phyloP scores from a whole-genome alignment of 2,113 vertebrate species.

The Sebastes schlegelii region DNA sequence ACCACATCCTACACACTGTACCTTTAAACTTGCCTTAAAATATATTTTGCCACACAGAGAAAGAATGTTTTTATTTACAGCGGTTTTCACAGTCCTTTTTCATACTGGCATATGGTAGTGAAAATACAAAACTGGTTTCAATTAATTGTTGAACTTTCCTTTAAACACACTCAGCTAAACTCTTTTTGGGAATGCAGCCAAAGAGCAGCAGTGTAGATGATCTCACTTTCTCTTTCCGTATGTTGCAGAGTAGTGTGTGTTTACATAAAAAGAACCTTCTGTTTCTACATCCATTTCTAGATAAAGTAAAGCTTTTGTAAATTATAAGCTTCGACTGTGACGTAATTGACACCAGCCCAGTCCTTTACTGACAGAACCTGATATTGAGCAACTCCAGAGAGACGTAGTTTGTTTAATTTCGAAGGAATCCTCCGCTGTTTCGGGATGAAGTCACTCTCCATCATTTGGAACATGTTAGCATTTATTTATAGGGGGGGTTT shows the following conservation, averaged over 20 bases:
- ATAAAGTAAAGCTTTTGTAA: not conserved
- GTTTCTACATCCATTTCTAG: not conserved
- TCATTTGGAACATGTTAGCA: not conserved
- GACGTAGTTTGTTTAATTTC: not conserved
- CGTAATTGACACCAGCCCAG: not conserved
- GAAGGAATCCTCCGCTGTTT: not conserved
- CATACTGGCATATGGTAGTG: not conserved
- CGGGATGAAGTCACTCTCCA: slow-evolving; percentile 9
- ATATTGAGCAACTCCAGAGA: slow-evolving; percentile 4
- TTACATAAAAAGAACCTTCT: not conserved
- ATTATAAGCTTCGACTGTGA: not conserved
- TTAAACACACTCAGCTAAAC: not conserved
- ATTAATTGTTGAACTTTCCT: not conserved
- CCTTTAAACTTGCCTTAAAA: too few species aligned
- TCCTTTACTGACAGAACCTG: not conserved
- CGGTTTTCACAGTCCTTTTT: not conserved
- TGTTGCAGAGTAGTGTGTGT: not conserved
- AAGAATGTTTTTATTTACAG: not conserved
- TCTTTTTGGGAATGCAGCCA: not conserved
- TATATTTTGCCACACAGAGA: not conserved
- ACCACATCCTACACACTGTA: too few species aligned
- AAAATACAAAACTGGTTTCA: not conserved
- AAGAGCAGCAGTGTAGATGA: not conserved
- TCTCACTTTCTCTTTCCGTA: not conserved
- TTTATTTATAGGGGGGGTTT: not conserved